Base-by-base conservation (phyloP, 2,797 vertebrate species). In the Macrochelys suwanniensis region DNA sequence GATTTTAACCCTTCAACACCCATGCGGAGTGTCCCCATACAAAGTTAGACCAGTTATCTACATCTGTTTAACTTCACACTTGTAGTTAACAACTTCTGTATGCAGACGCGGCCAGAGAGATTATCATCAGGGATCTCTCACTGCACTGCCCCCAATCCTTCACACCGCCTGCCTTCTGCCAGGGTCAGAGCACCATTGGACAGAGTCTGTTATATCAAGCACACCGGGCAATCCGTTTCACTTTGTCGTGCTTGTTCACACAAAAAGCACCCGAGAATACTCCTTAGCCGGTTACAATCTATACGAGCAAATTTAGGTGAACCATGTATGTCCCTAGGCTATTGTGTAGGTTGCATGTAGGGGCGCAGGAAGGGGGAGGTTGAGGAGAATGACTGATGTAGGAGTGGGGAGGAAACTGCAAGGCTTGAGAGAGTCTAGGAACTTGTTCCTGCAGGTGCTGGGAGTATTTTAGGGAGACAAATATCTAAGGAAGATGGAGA, bases 401-500 rank as follows among this genome's bases (percentile, higher is more conserved):
- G 17, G 57, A 87, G 15, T 0, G 71, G 4, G 33, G 77, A 90
- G 86, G 28, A 12, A 61, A 57, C 9, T 82, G 53, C 61, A 93
- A 37, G 50, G 47, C 50, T 92, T 71, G 54, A 33, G 80, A 92
- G 78, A 68, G 28, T 77, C 87, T 61, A 13, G 9, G 78, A 92
- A 49, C 49, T 82, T 88, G 37, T 93, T 80, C 65, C 61, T 93
- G 90, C 91, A 96, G 95, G 95, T 94, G 96, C 89, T 59, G 23
- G 78, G 89, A 92, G 61, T 56, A 88, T 88, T 56, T 91, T 78
- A 85, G 25, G n/a, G 89, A 68, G 93, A 45, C 47, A 94, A 92
- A 91, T 19, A 91, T 5, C 85, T 96, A 80, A 96, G 89, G 51
- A 94, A 97, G 94, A 94, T 89, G 88, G 94, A 93, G 91, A 93